Conservation (phyloP, 2,888 invertebrate genomes). For the Proisotoma minuta region DNA sequence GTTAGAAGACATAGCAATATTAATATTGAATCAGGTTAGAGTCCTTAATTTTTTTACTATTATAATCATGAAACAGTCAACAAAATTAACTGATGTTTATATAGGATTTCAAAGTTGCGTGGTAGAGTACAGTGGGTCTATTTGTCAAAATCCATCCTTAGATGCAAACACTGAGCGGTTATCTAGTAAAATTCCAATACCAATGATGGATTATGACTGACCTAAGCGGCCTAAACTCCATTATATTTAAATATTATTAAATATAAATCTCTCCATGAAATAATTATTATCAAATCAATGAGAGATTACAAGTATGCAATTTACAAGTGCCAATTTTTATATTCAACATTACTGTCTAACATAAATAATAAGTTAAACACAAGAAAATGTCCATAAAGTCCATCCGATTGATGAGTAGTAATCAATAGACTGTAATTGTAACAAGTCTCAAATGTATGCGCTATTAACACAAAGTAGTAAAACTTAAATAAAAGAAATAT, state of each 20-base stretch:
- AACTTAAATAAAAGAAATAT: too few species aligned
- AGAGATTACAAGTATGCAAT: background rate
- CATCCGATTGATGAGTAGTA: conserved; percentile 6
- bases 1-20: conserved; percentile 26
- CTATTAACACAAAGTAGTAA: too few species aligned
- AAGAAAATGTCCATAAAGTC: background rate
- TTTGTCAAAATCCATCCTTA: conserved; percentile 33
- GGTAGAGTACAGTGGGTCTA: conserved; percentile 37
- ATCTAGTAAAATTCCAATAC: conserved; percentile 3
- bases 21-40: conserved; percentile 14
- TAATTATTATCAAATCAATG: background rate
- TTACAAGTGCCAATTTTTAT: conserved; percentile 2
- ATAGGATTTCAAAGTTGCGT: conserved; percentile 27
- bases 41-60: background rate
- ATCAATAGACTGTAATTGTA: too few species aligned
- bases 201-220: background rate
- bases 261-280: background rate
- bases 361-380: background rate
- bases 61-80: background rate
- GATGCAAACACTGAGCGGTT: background rate
- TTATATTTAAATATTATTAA: too few species aligned
- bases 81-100: background rate
- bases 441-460: too few species aligned
- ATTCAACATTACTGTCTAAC: background rate
- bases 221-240: background rate